These are phyloP conservation scores for Diachrysia chrysitis DNA, from an alignment of 2,888 invertebrate species.

Conservation along the genomic window DNA sequence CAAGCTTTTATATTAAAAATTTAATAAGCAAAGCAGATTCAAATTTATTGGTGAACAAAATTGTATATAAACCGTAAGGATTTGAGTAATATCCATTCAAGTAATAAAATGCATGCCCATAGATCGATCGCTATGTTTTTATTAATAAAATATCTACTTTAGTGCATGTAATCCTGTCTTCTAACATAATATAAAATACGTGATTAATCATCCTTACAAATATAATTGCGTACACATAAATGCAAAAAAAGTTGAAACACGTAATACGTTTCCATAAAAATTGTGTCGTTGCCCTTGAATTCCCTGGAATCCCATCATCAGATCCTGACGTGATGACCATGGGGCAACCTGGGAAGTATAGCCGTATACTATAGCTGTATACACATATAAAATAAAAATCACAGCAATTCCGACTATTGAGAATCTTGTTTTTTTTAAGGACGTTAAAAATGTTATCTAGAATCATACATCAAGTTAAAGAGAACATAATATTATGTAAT, in stretches of 20 bases:
- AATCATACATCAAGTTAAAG: not conserved
- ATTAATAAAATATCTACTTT: not conserved
- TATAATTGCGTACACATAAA: no score
- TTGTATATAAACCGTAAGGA: slow-evolving; percentile 34
- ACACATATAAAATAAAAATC: no score
- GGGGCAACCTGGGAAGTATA: no score
- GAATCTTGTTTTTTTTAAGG: no score
- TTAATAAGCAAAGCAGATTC: slow-evolving; percentile 39
- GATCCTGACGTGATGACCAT: no score
- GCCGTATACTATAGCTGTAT: no score
- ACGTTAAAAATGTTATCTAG: no score
- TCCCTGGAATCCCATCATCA: no score
- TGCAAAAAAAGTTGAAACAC: no score
- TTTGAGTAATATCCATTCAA: not conserved
- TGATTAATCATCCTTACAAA: not conserved
- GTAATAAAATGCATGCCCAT: not conserved
- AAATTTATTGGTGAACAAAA: slow-evolving; percentile 40
- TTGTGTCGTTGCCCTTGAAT: no score
- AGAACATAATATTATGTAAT: not conserved
- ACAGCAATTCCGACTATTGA: no score
- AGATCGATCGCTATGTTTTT: not conserved
- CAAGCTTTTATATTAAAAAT: slow-evolving; percentile 41
- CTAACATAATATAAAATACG: not conserved
- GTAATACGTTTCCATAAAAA: no score
- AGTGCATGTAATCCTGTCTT: not conserved